A percentile compares a stretch with the other conserved stretches of the same genome.
These are phyloP conservation scores for Myiotriccus ornatus DNA, from an alignment of 2,797 vertebrate genomes.

Conservation along the genomic window DNA sequence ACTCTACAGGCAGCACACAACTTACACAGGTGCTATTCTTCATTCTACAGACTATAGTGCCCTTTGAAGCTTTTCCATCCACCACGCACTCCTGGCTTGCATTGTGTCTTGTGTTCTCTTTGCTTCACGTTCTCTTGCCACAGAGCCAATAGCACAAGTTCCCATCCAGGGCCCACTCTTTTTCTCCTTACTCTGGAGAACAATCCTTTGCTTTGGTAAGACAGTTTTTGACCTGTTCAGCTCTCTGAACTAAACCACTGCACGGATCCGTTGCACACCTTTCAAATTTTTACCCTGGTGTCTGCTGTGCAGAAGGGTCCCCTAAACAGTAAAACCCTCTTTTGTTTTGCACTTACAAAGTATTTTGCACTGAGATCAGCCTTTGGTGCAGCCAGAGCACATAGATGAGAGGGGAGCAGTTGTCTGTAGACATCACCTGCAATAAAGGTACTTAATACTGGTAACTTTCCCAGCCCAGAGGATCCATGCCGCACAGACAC, in stretches of 20 bases:
- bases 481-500: background rate
- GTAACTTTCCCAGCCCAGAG: background rate
- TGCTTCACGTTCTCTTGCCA: background rate
- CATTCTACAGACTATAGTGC: background rate
- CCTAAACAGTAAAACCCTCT: background rate
- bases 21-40: background rate
- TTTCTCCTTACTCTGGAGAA: background rate
- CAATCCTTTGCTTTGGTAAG: background rate
- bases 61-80: background rate
- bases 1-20: background rate
- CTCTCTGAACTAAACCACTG: background rate
- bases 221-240: background rate
- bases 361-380: background rate
- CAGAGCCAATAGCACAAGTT: background rate
- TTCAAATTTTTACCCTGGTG: background rate
- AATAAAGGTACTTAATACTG: background rate
- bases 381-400: background rate
- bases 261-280: background rate
- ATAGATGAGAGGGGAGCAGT: background rate
- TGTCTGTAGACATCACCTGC: background rate
- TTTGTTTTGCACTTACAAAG: background rate
- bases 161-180: background rate
- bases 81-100: background rate
- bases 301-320: background rate
- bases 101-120: background rate